phyloP scores from a whole-genome alignment of 2,113 vertebrate genomes.

The Pseudolaguvia tuberculata region DNA sequence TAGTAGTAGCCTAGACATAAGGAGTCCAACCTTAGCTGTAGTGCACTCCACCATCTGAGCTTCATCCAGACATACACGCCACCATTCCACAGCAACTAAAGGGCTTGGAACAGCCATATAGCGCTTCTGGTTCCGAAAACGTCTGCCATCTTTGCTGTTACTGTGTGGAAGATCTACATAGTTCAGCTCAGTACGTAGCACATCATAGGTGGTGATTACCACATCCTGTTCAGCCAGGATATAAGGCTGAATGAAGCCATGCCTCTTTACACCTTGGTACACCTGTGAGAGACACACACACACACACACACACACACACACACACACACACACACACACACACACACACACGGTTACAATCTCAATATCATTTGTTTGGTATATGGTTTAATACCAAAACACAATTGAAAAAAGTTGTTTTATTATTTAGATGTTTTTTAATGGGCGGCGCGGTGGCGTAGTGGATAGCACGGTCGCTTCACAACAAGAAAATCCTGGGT shows the following conservation, averaged over 20 bases:
- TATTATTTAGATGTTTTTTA: too few species aligned
- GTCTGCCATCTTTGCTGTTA: conserved; percentile 90
- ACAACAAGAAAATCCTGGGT: too few species aligned
- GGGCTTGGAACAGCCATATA: conserved; percentile 99
- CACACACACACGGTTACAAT: too few species aligned
- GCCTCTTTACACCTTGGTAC: conserved; percentile 95
- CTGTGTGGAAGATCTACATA: conserved; percentile 96
- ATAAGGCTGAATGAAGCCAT: conserved; percentile 93
- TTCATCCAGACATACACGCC: conserved; percentile 95
- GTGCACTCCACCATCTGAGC: conserved; percentile 98
- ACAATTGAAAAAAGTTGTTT: neutral
- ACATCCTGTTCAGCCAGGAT: conserved; percentile 94
- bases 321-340: too few species aligned
- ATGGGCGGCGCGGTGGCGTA: too few species aligned
- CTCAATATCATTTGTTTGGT: neutral
- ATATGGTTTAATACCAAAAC: neutral
- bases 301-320: too few species aligned
- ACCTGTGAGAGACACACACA: conserved; percentile 72
- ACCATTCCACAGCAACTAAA: conserved; percentile 96
- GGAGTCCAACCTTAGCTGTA: conserved; percentile 82
- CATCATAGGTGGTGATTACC: conserved; percentile 96
- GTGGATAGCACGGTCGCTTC: too few species aligned
- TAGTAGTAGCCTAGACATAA: neutral
- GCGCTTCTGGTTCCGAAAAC: conserved; percentile 92
- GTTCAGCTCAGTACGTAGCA: conserved; percentile 90